phyloP scores from a whole-genome alignment of 2,797 vertebrate species.

The Melanotaenia parkinsoni region DNA sequence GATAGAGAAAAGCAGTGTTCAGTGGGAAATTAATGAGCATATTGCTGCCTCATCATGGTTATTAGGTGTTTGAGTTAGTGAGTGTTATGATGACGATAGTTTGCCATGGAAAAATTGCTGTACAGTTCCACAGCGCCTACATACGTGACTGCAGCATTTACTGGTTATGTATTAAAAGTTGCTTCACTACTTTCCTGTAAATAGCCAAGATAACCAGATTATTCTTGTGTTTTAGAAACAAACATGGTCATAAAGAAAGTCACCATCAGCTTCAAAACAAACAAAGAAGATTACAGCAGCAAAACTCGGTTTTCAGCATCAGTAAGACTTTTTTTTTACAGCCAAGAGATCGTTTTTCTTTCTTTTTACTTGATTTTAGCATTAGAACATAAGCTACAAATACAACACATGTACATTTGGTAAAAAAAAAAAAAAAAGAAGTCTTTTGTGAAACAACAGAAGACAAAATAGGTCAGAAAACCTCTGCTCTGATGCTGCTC shows the following conservation, averaged over 20 bases:
- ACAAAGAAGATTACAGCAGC: background rate
- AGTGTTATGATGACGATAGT: slow-evolving; percentile 47
- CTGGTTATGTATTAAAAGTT: background rate
- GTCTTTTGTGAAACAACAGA: background rate
- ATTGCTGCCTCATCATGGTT: slow-evolving; percentile 8
- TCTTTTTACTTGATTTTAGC: background rate
- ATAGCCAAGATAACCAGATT: background rate
- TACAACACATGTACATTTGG: background rate
- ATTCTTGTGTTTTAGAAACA: background rate
- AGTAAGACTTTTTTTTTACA: background rate
- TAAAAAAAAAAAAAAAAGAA: background rate
- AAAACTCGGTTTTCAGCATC: slow-evolving; percentile 5
- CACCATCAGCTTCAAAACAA: background rate
- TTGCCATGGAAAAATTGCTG: slow-evolving; percentile 52
- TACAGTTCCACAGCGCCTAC: slow-evolving; percentile 38
- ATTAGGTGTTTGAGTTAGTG: too few relatives aligned
- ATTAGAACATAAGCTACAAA: background rate
- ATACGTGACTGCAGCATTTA: slow-evolving; percentile 9
- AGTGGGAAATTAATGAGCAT: background rate
- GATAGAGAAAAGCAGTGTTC: background rate
- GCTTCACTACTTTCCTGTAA: slow-evolving; percentile 28
- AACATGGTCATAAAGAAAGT: background rate
- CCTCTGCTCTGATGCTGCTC: background rate
- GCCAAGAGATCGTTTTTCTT: background rate
- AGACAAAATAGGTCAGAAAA: background rate